phyloP scores from a whole-genome alignment of 2,113 vertebrate genomes.

The Beaufortia kweichowensis region DNA sequence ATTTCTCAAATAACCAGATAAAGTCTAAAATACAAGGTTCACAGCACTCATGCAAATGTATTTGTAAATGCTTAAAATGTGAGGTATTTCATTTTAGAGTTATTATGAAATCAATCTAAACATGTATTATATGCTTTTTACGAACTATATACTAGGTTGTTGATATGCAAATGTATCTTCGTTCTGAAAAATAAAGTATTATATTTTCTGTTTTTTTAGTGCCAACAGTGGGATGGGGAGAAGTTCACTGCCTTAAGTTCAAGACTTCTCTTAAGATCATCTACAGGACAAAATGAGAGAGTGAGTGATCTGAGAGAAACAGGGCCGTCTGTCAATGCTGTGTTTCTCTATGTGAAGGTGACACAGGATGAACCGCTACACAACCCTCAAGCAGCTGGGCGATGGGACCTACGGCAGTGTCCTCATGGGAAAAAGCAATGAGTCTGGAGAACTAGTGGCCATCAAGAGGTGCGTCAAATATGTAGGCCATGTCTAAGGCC shows the following conservation, averaged over 20 bases:
- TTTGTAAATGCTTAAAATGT: not conserved
- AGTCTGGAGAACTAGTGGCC: constrained; percentile 94
- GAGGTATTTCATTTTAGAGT: not conserved
- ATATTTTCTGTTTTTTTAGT: not conserved
- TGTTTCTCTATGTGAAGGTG: constrained; percentile 39
- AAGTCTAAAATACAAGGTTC: constrained; percentile 1
- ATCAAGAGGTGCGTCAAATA: constrained; percentile 91
- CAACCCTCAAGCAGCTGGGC: constrained; percentile 89
- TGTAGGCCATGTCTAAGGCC: no score
- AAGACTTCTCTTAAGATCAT: constrained; percentile 58
- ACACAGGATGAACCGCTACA: constrained; percentile 93
- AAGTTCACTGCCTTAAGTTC: constrained; percentile 50
- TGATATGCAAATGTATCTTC: no score
- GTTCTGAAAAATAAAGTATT: no score
- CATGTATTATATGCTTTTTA: no score
- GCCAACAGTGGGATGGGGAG: constrained; percentile 35
- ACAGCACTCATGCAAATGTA: not conserved
- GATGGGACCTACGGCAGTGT: constrained; percentile 97
- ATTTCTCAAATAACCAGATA: not conserved
- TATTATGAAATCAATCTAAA: no score
- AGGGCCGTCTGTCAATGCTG: not conserved
- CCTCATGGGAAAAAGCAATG: constrained; percentile 93
- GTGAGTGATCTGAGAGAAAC: constrained; percentile 20
- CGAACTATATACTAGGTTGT: no score
- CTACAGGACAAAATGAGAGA: constrained; percentile 44